A percentile compares a stretch with the other conserved stretches of the same genome.
phyloP scores from a whole-genome alignment of 1,140 invertebrate genomes.

The Magallana gigas region DNA sequence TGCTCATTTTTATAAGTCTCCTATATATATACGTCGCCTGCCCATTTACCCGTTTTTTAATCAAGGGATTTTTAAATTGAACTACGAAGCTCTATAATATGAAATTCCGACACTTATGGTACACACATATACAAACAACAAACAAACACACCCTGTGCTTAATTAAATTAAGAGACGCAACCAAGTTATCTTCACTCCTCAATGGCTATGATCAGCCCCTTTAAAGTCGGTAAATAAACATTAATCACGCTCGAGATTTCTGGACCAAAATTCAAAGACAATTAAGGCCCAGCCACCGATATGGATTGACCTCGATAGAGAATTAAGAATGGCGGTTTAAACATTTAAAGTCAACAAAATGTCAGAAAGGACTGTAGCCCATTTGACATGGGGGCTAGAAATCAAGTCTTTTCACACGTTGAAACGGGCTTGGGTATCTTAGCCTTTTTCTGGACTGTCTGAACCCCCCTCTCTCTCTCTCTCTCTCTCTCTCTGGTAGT shows the following conservation, averaged over 20 bases:
- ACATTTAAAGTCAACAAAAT: constrained; percentile 21
- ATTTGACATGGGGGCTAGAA: constrained; percentile 18
- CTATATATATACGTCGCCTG: neutral
- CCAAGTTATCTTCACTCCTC: neutral
- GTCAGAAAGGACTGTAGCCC: neutral
- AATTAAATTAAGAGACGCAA: constrained; percentile 35
- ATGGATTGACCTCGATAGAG: neutral
- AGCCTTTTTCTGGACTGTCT: neutral
- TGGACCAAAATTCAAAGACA: constrained; percentile 31
- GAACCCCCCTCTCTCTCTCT: no score
- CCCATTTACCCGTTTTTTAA: constrained; percentile 21
- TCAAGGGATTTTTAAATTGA: neutral
- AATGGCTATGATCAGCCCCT: neutral
- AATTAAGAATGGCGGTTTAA: constrained; percentile 1
- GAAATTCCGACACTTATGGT: neutral
- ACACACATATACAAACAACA: neutral
- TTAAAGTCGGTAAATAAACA: constrained; percentile 32
- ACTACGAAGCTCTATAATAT: neutral
- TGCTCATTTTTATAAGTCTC: constrained; percentile 24
- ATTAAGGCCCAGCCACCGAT: neutral
- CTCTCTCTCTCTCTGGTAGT: no score
- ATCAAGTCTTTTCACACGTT: constrained; percentile 25
- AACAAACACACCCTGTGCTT: constrained; percentile 25
- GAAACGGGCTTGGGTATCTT: neutral
- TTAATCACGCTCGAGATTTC: neutral